These are phyloP conservation scores for Anolis apletophallus DNA, from an alignment of 2,797 vertebrate species.

Conservation along the genomic window DNA sequence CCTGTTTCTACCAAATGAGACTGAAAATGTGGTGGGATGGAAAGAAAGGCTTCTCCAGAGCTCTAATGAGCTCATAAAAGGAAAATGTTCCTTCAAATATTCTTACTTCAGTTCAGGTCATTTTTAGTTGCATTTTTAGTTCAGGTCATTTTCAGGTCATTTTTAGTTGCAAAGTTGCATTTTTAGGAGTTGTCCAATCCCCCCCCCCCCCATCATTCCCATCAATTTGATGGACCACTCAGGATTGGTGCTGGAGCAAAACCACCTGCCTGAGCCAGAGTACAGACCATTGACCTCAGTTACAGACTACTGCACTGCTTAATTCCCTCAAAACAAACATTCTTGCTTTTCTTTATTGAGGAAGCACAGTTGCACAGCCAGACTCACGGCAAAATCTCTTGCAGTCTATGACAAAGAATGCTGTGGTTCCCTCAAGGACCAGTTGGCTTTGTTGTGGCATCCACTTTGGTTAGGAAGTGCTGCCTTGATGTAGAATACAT, in stretches of 20 bases:
- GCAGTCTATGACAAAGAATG: background rate
- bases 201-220: too few relatives aligned
- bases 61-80: too few relatives aligned
- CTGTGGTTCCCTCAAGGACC: background rate
- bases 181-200: background rate
- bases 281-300: background rate
- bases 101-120: too few relatives aligned
- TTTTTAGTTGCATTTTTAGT: background rate
- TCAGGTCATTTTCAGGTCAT: too few relatives aligned
- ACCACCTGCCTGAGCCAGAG: too few relatives aligned
- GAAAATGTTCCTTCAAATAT: too few relatives aligned
- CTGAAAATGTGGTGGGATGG: too few relatives aligned
- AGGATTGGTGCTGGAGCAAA: too few relatives aligned
- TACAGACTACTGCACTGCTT: background rate
- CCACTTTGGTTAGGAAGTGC: background rate
- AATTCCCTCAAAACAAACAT: background rate
- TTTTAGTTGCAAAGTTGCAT: background rate
- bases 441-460: background rate
- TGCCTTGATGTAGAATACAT: background rate
- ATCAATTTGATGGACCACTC: too few relatives aligned
- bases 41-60: too few relatives aligned
- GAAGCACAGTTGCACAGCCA: background rate
- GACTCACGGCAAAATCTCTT: background rate
- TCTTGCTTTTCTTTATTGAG: background rate
- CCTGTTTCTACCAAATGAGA: too few relatives aligned